These are phyloP conservation scores for Thinocorus orbignyianus DNA, from an alignment of 2,113 vertebrate species.

Conservation along the genomic window DNA sequence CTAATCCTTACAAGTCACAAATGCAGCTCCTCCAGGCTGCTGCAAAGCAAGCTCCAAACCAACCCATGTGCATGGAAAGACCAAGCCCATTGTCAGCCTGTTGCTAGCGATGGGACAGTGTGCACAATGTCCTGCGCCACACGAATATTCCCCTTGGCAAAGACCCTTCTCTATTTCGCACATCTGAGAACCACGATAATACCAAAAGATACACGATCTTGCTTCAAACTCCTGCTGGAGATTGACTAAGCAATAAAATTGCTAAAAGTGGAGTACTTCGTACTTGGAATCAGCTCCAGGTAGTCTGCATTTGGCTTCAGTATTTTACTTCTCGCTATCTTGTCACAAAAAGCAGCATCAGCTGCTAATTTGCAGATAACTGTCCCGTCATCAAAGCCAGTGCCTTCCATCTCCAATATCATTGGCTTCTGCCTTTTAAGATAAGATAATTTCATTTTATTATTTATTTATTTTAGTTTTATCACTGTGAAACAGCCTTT, in stretches of 20 bases:
- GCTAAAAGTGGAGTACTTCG: not conserved
- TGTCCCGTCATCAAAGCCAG: not conserved
- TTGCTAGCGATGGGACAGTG: not conserved
- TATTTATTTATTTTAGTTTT: not conserved
- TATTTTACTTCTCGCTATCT: not conserved
- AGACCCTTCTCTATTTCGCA: not conserved
- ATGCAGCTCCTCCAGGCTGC: not conserved
- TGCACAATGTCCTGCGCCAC: accelerated
- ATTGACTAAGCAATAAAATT: not conserved
- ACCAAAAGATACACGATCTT: not conserved
- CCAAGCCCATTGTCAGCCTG: not conserved
- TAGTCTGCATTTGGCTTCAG: not conserved
- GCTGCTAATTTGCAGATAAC: not conserved
- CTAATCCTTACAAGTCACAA: not conserved
- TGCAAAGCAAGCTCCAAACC: not conserved
- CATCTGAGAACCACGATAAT: not conserved
- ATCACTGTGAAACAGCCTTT: not conserved
- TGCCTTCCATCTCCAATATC: not conserved
- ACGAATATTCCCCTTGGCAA: not conserved
- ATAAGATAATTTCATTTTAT: not conserved
- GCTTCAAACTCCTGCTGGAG: not conserved
- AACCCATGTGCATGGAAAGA: not conserved
- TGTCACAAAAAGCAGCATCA: not conserved
- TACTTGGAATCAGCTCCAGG: not conserved
- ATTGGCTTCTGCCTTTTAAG: not conserved